Conservation (phyloP, 2,888 invertebrate species). For the Epinotia bilunana region DNA sequence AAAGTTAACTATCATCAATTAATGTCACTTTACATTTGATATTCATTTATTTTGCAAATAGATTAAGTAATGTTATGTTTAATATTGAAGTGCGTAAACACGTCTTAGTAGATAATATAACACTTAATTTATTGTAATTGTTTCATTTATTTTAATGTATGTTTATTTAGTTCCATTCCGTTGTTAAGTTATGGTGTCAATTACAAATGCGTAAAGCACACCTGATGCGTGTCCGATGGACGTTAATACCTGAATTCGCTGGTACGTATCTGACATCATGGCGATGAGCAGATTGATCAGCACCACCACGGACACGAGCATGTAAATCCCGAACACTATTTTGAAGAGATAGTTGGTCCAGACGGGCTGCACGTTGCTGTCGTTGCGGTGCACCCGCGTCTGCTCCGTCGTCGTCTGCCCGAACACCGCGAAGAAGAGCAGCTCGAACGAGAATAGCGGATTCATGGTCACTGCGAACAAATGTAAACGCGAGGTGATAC, state of each 20-base stretch:
- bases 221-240: slow-evolving; percentile 45
- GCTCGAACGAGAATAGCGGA: slow-evolving; percentile 96
- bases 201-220: slow-evolving; percentile 40
- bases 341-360: slow-evolving; percentile 96
- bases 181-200: slow-evolving; percentile 35
- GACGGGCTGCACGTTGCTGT: slow-evolving; percentile 87
- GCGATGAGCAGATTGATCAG: slow-evolving; percentile 99
- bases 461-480: slow-evolving; percentile 94
- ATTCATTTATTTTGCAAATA: not conserved
- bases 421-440: slow-evolving; percentile 99
- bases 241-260: slow-evolving; percentile 97
- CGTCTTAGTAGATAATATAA: not conserved
- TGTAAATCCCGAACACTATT: slow-evolving; percentile 96
- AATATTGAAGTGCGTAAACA: slow-evolving; percentile 1
- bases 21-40: not conserved
- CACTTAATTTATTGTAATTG: slow-evolving; percentile 29
- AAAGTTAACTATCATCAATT: not conserved
- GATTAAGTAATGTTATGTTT: not conserved
- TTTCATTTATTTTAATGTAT: slow-evolving; percentile 32
- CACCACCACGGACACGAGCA: slow-evolving; percentile 99
- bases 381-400: slow-evolving; percentile 87
- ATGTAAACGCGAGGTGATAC: slow-evolving; percentile 67
- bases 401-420: slow-evolving; percentile 95
- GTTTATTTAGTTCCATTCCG: slow-evolving; percentile 30
- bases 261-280: slow-evolving; percentile 99